Base-by-base conservation (phyloP, 2,888 invertebrate genomes). In the Agelastica alni region DNA sequence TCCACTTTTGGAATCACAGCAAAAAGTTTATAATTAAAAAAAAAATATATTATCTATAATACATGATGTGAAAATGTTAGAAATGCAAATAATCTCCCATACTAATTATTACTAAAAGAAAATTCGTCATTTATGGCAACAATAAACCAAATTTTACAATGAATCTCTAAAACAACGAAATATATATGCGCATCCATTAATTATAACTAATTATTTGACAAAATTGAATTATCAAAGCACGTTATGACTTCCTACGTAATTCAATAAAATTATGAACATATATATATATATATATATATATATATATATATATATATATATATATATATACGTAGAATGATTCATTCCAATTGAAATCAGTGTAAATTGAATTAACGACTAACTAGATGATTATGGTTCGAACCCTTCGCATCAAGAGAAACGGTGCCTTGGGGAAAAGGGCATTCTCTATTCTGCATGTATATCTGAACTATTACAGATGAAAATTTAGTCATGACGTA, bases 311-410 rank as follows among this genome's bases (percentile, higher is more conserved):
- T n/a, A n/a, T n/a, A n/a, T n/a, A n/a, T n/a, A n/a, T n/a, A n/a
- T n/a, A n/a, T n/a, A n/a, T n/a, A 49, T 56, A 45, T 58, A 48
- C 55, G 51, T 42, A 18, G 41, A 60, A 60, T 60, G 59, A 59
- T 47, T 61, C 53, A 59, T 61, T 61, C 51, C 53, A 52, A 59
- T 58, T 54, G 56, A 55, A 60, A 61, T 60, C 56, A 54, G 61
- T 44, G 59, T 48, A 51, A 58, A 63, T 58, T 60, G 47, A 60
- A 63, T 63, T 61, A 61, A 56, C 54, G 31, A 51, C 57, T 57
- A 46, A 55, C 58, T 58, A 49, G 47, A 53, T 30, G 45, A 43
- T 48, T 36, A 53, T 43, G 45, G 47, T 44, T 36, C 17, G 26
- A 47, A 17, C 49, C 51, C 49, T 46, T 37, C 39, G 16, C 47